Base-by-base conservation (phyloP, 1,140 invertebrate species). In the Aphaenogaster ashmeadi region DNA sequence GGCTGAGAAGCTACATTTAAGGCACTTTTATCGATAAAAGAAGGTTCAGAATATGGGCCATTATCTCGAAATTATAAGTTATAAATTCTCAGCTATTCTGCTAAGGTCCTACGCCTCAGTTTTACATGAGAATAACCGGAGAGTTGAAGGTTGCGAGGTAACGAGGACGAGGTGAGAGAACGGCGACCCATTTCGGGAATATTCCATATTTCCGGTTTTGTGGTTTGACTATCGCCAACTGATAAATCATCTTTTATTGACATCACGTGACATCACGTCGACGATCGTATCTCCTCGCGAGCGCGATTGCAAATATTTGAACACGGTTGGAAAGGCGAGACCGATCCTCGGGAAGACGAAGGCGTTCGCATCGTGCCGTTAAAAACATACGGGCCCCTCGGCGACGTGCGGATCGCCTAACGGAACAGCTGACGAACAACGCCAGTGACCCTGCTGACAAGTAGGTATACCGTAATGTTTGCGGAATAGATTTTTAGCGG, bases 361-460 rank as follows among this genome's bases (percentile, higher is more conserved):
- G 41, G 41, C 41, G 41, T 27, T n/a, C 52, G 5, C 21, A 21
- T 27, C 52, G 52, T 54, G 5, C 18, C 52, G 8, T 9, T n/a
- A 52, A 36, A n/a, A 38, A 27, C 27, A 27, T 27, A 27, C 27
- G 27, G 27, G 27, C 27, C 27, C 0, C 27, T 27, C 27, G 27
- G 0, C 0, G 27, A 27, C 27, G 27, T 27, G 27, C 27, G 27
- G 27, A 44, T 38, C 15, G 36, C 21, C 67, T 84, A 75, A 84
- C 80, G 69, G 80, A 84, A 84, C 80, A 84, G 80, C 80, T 84
- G 80, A 84, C 27, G 38, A 72, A 9, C n/a, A 80, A 80, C 44
- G 77, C n/a, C 38, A 13, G 38, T 27, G 6, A 69, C 13, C 41
- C 44, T n/a, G 41, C 41, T 36, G 41, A 80, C 33, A 33, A 50